A percentile compares a stretch with the other conserved stretches of the same genome.
Conservation (phyloP, 2,797 vertebrate species). For the Gambelia wislizenii region DNA sequence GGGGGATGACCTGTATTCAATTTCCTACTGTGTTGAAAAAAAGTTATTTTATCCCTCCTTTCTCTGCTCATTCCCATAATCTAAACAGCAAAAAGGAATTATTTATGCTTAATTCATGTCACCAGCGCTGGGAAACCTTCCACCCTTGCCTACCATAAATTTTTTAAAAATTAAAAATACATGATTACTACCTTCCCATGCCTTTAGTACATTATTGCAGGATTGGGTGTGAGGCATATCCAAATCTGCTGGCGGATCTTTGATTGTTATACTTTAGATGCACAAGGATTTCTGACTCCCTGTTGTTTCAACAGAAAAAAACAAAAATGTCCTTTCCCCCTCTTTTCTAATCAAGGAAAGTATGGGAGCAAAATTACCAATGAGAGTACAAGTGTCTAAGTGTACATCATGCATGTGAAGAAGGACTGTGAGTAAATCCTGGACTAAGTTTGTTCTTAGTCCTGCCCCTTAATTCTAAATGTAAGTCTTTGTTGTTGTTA, state of each 20-base stretch:
- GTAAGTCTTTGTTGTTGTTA: neutral
- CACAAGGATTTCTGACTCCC: neutral
- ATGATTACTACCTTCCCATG: neutral
- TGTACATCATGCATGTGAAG: neutral
- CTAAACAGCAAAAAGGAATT: neutral
- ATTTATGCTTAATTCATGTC: too few species aligned
- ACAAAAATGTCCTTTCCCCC: neutral
- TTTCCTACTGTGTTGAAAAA: neutral
- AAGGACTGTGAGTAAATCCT: neutral
- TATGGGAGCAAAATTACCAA: too few species aligned
- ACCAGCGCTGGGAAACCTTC: neutral
- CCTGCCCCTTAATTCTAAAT: neutral
- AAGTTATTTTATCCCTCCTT: neutral
- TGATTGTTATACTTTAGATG: neutral
- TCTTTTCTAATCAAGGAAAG: neutral
- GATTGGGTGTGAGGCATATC: neutral
- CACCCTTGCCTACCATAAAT: too few species aligned
- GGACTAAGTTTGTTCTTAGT: neutral
- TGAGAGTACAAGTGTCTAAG: neutral
- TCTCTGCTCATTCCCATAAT: neutral
- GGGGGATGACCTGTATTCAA: too few species aligned
- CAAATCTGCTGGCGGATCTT: neutral
- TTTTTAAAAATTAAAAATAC: neutral
- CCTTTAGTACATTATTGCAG: neutral
- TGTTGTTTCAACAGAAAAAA: neutral